A percentile compares a stretch with the other conserved stretches of the same genome.
Evolutionary conservation across 2,888 invertebrate species (phyloP).

Genomic region (Furcula furcula): DNA sequence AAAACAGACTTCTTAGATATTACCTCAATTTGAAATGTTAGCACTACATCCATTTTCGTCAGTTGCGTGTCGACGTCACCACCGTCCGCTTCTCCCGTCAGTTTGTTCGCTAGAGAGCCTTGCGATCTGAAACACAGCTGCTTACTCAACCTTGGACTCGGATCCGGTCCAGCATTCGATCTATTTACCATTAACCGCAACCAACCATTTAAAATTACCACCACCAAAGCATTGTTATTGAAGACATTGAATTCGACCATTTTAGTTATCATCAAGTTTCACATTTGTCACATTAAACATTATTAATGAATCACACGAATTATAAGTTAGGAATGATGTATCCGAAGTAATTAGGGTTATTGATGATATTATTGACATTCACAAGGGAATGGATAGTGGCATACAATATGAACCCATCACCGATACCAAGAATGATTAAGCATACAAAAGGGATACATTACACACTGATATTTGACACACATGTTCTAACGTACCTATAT

Average conservation of each 20-base stretch:
- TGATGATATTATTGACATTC: constrained; percentile 45
- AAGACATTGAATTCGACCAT: constrained; percentile 11
- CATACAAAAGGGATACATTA: constrained; percentile 69
- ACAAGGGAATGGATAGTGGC: constrained; percentile 58
- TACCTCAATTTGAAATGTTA: constrained; percentile 98
- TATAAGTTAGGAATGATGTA: constrained; percentile 21
- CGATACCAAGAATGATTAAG: constrained; percentile 81
- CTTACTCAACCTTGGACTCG: constrained; percentile 83
- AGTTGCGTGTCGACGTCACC: constrained; percentile 97
- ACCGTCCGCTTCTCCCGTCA: constrained; percentile 97
- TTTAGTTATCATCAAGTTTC: constrained; percentile 4
- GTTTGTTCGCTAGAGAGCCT: constrained; percentile 92
- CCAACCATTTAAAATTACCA: constrained; percentile 32
- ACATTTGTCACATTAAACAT: constrained; percentile 1
- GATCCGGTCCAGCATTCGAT: constrained; percentile 77
- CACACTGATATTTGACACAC: constrained; percentile 32
- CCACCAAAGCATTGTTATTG: constrained; percentile 38
- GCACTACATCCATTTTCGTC: constrained; percentile 98
- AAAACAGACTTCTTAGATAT: no score
- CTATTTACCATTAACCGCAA: constrained; percentile 53
- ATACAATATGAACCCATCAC: constrained; percentile 70
- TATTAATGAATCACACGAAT: constrained; percentile 15
- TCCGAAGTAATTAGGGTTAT: constrained; percentile 38
- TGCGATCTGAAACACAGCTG: constrained; percentile 90
- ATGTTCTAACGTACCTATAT: constrained; percentile 16